Evolutionary conservation across 2,113 vertebrate species (phyloP).

Genomic region (Sminthopsis crassicaudata): DNA sequence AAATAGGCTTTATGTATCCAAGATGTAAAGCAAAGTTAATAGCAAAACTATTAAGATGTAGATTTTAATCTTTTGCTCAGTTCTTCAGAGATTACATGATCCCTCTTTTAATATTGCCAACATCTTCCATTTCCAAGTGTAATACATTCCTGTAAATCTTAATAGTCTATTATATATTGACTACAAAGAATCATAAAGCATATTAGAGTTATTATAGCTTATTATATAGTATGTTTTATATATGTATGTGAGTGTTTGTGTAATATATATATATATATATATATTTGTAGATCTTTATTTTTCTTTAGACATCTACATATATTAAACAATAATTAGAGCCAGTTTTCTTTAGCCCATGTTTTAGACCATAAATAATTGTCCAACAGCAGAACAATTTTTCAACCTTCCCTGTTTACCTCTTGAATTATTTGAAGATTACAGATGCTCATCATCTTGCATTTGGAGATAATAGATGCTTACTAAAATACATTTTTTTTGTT

Average conservation of each 20-base stretch:
- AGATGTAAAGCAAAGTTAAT: constrained; percentile 75
- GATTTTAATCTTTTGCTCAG: constrained; percentile 81
- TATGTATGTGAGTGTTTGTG: background rate
- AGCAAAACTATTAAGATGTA: constrained; percentile 81
- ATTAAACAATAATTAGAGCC: constrained; percentile 36
- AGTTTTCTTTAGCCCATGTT: constrained; percentile 46
- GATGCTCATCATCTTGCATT: background rate
- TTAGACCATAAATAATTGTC: constrained; percentile 27
- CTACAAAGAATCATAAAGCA: background rate
- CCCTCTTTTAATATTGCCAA: constrained; percentile 53
- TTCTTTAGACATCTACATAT: constrained; percentile 36
- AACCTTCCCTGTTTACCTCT: background rate
- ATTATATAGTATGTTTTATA: background rate
- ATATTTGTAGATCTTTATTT: constrained; percentile 58
- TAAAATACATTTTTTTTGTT: constrained; percentile 17
- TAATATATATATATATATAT: background rate
- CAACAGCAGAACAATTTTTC: background rate
- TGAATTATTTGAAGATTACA: background rate
- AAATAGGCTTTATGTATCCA: constrained; percentile 80
- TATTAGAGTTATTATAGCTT: background rate
- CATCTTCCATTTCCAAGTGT: constrained; percentile 45
- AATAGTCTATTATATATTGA: background rate
- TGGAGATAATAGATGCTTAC: constrained; percentile 29
- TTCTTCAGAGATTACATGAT: constrained; percentile 61
- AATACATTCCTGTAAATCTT: constrained; percentile 35